These are phyloP conservation scores for Acanthurus tractus DNA, from an alignment of 2,797 vertebrate species.

Conservation along the genomic window DNA sequence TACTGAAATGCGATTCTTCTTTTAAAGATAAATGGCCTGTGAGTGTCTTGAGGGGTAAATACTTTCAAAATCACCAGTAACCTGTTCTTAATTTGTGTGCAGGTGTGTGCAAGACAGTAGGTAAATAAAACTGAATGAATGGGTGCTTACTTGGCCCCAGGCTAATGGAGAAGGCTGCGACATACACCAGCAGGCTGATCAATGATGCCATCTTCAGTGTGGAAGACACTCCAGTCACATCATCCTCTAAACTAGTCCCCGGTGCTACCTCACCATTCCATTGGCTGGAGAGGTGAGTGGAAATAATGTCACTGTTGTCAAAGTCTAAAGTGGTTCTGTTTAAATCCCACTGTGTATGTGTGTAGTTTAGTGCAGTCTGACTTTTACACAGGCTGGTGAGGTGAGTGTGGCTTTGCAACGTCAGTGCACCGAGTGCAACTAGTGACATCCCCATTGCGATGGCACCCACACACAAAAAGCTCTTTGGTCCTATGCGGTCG, in stretches of 20 bases:
- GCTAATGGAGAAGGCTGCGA: slow-evolving; percentile 95
- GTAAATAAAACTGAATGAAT: not conserved
- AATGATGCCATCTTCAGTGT: slow-evolving; percentile 92
- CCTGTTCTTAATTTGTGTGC: not conserved
- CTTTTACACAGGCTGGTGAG: slow-evolving; percentile 89
- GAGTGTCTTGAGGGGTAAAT: not conserved
- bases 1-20: not conserved
- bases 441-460: slow-evolving; percentile 91
- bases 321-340: slow-evolving; percentile 55
- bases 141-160: slow-evolving; percentile 94
- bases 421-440: slow-evolving; percentile 88
- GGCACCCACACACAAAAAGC: slow-evolving; percentile 91
- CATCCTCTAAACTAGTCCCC: slow-evolving; percentile 34
- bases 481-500: slow-evolving; percentile 93
- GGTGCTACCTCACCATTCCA: slow-evolving; percentile 45
- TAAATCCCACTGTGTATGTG: slow-evolving; percentile 55
- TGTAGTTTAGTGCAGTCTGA: slow-evolving; percentile 76
- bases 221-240: slow-evolving; percentile 66
- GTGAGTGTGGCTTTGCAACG: slow-evolving; percentile 89
- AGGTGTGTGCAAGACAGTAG: not conserved
- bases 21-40: not conserved
- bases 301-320: slow-evolving; percentile 34
- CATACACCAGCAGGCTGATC: slow-evolving; percentile 91
- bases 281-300: slow-evolving; percentile 35
- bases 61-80: not conserved